Evolutionary conservation across 2,113 vertebrate species (phyloP).

Genomic region (Thamnophis sirtalis): DNA sequence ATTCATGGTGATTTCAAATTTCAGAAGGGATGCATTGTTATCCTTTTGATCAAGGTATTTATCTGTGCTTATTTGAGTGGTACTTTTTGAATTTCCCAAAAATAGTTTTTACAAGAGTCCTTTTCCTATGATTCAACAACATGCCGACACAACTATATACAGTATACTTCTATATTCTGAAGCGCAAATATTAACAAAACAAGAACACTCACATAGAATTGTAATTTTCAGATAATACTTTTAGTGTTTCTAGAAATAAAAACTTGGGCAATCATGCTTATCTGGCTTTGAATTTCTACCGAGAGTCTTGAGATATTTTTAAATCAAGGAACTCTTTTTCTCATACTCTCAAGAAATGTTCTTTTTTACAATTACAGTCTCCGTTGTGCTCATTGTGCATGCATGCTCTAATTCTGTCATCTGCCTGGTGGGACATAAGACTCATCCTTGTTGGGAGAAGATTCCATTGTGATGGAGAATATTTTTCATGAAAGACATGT

Average conservation of each 20-base stretch:
- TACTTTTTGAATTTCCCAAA: not conserved
- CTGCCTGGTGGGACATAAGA: not conserved
- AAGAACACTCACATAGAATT: not conserved
- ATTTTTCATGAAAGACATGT: not conserved
- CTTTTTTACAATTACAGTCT: not conserved
- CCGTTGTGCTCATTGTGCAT: not conserved
- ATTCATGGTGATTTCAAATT: not conserved
- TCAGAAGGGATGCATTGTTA: not conserved
- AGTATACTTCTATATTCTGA: not conserved
- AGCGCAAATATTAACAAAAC: not conserved
- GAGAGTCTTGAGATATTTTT: not conserved
- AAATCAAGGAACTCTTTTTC: not conserved
- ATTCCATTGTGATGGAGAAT: not conserved
- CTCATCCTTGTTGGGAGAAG: not conserved
- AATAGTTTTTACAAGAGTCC: not conserved
- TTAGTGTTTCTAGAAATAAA: not conserved
- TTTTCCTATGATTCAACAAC: not conserved
- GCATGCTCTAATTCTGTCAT: not conserved
- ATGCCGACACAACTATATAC: not conserved
- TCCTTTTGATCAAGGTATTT: not conserved
- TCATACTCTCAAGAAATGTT: not conserved
- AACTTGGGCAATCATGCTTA: not conserved
- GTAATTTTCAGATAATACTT: not conserved
- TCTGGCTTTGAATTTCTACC: not conserved
- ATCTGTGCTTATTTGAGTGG: not conserved